Evolutionary conservation across 2,797 vertebrate species (phyloP).

Genomic region (Tangara arthus): DNA sequence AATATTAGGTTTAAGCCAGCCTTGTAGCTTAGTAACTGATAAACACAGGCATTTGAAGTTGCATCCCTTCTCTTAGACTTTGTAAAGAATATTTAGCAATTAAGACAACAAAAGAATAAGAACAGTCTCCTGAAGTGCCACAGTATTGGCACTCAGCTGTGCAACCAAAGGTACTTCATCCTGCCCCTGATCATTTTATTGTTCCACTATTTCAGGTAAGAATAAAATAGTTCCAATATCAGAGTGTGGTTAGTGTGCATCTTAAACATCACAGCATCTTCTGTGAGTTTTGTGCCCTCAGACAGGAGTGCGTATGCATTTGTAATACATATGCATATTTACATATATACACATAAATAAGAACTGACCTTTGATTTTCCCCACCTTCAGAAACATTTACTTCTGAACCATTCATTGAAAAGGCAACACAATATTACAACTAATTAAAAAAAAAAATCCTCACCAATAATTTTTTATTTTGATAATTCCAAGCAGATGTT

Average conservation of each 20-base stretch:
- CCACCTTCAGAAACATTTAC: not conserved
- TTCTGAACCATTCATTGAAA: not conserved
- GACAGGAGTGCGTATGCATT: not conserved
- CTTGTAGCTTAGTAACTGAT: not conserved
- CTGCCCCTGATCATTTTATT: not conserved
- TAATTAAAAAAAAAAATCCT: not conserved
- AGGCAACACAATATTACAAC: not conserved
- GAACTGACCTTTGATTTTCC: not conserved
- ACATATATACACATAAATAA: not conserved
- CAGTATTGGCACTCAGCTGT: not conserved
- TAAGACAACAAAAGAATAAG: not conserved
- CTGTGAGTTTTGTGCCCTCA: not conserved
- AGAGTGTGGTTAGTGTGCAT: not conserved
- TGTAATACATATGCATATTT: not conserved
- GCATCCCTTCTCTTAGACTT: not conserved
- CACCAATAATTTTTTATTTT: not conserved
- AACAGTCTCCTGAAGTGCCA: not conserved
- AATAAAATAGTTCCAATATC: not conserved
- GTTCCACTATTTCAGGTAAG: not conserved
- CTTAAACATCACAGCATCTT: not conserved
- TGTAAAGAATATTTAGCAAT: not conserved
- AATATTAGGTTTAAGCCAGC: not conserved
- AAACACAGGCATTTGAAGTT: not conserved
- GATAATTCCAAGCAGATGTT: not conserved
- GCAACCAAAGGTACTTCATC: not conserved